Percentiles rank a stretch among this genome's conserved stretches.
phyloP scores from a whole-genome alignment of 2,113 vertebrate genomes.

The Neolamprologus sp. region DNA sequence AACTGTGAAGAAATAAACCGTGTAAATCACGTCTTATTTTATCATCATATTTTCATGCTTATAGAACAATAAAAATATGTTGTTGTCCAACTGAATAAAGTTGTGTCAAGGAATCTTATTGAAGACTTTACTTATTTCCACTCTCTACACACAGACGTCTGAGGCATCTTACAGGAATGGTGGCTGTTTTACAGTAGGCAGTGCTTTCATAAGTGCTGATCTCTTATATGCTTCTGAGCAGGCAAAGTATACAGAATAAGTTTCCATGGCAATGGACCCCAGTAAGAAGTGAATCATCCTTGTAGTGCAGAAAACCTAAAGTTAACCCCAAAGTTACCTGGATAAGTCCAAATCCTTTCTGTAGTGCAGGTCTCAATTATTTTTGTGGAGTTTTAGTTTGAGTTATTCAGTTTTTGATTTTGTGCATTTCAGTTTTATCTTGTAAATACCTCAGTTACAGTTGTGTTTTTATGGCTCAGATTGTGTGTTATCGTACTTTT shows the following conservation, averaged over 20 bases:
- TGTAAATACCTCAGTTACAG: fast-evolving
- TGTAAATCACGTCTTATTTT: fast-evolving
- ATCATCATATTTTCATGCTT: neutral
- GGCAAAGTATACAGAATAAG: neutral
- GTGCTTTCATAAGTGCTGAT: neutral
- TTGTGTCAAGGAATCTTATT: neutral
- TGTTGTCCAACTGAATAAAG: neutral
- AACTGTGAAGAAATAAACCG: neutral
- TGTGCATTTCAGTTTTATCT: neutral
- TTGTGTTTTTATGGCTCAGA: neutral
- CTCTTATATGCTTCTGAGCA: neutral
- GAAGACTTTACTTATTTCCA: neutral
- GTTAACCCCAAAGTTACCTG: neutral
- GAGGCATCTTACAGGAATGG: neutral
- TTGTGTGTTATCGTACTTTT: fast-evolving
- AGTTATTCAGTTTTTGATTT: neutral
- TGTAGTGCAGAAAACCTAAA: neutral
- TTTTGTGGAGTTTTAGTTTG: neutral
- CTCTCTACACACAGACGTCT: neutral
- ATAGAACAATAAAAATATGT: neutral
- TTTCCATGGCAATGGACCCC: neutral
- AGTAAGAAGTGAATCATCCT: neutral
- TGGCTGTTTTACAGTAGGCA: neutral
- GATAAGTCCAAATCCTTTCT: neutral
- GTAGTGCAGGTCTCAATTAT: neutral